Percentiles rank a stretch among this genome's conserved stretches.
Conservation (phyloP, 2,888 invertebrate species). For the Melanchra persicariae region DNA sequence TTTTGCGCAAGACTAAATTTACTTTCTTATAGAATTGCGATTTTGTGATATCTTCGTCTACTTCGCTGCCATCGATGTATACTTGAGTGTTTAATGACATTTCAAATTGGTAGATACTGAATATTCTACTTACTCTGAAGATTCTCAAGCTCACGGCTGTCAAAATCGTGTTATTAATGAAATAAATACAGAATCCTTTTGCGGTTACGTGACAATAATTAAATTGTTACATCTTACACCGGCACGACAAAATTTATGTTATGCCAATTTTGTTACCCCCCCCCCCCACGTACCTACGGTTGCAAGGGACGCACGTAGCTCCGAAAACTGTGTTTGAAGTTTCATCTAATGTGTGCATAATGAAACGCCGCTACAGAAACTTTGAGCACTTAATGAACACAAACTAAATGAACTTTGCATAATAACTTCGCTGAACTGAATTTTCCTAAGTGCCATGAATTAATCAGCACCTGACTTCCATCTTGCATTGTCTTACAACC, state of each 20-base stretch:
- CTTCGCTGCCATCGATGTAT: too few species aligned
- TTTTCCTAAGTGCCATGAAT: conserved; percentile 65
- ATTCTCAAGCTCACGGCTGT: conserved; percentile 1
- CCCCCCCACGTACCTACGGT: not conserved
- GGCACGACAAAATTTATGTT: conserved; percentile 7
- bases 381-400: conserved; percentile 62
- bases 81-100: not conserved
- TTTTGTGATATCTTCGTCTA: too few species aligned
- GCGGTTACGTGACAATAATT: conserved; percentile 12
- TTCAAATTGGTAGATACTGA: not conserved
- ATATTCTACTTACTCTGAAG: not conserved
- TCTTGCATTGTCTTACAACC: conserved; percentile 42
- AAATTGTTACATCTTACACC: conserved; percentile 21
- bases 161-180: conserved; percentile 26
- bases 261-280: conserved; percentile 29
- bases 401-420: conserved; percentile 70
- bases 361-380: conserved; percentile 63
- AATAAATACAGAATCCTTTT: conserved; percentile 26
- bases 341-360: conserved; percentile 63
- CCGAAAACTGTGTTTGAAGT: conserved; percentile 44
- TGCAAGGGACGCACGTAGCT: conserved; percentile 1
- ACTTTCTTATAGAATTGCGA: too few species aligned
- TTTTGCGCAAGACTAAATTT: too few species aligned
- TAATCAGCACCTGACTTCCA: conserved; percentile 58
- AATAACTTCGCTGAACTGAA: conserved; percentile 61